phyloP scores from a whole-genome alignment of 2,888 invertebrate species.

The Syritta pipiens region DNA sequence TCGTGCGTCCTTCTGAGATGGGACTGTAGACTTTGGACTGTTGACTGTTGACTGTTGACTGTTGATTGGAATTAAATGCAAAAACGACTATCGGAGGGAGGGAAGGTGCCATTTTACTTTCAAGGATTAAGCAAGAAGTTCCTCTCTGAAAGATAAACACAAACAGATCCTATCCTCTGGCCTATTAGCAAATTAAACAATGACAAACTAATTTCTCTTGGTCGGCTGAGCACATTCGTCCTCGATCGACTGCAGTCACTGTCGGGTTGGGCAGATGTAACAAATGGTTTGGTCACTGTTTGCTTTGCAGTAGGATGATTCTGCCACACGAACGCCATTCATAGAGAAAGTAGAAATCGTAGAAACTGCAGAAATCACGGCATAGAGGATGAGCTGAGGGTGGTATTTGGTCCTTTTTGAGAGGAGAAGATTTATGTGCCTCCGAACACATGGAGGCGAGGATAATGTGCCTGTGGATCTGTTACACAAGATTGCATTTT shows the following conservation, averaged over 20 bases:
- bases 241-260: conserved; percentile 35
- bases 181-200: conserved; percentile 64
- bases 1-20: conserved; percentile 18
- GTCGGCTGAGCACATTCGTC: background rate
- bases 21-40: no score
- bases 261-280: conserved; percentile 56
- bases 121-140: conserved; percentile 26
- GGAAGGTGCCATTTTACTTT: conserved; percentile 14
- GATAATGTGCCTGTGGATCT: conserved; percentile 61
- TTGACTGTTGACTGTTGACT: conserved; percentile 28
- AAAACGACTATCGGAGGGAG: conserved; percentile 4
- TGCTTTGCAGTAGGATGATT: no score
- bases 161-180: conserved; percentile 21
- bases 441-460: conserved; percentile 45
- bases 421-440: conserved; percentile 62
- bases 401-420: conserved; percentile 42
- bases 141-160: conserved; percentile 8
- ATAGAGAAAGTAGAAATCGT: no score
- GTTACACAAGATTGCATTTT: conserved; percentile 68
- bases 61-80: conserved; percentile 62
- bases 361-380: conserved; percentile 60
- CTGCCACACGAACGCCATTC: no score
- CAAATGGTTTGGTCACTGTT: conserved; percentile 62
- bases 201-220: conserved; percentile 54
- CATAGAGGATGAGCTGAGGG: conserved; percentile 28